Percentiles rank a stretch among this genome's conserved stretches.
Conservation (phyloP, 2,113 vertebrate species). For the Malurus alboscapulatus region DNA sequence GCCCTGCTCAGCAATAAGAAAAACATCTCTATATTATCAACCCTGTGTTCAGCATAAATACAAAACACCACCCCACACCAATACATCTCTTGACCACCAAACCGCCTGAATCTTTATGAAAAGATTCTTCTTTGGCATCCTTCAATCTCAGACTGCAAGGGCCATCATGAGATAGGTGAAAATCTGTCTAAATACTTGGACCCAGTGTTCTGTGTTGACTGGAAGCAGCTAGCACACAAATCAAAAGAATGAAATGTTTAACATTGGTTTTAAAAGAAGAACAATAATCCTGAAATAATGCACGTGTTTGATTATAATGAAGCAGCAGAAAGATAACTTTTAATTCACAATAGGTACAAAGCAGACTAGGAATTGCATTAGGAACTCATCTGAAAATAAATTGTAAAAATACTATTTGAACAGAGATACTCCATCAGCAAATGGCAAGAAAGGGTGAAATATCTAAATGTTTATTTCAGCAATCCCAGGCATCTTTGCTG, state of each 20-base stretch:
- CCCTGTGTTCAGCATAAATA: background rate
- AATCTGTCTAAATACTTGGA: background rate
- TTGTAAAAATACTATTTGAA: background rate
- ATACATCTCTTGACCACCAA: background rate
- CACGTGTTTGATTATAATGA: background rate
- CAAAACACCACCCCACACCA: background rate
- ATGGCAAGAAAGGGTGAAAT: background rate
- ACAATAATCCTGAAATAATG: background rate
- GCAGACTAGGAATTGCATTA: background rate
- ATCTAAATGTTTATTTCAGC: background rate
- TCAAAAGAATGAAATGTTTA: background rate
- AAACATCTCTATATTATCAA: background rate
- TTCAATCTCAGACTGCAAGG: background rate
- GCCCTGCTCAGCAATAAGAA: background rate
- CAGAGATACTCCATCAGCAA: background rate
- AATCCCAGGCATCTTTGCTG: background rate
- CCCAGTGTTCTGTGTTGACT: background rate
- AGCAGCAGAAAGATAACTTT: background rate
- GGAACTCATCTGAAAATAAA: background rate
- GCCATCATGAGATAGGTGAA: background rate
- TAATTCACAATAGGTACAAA: background rate
- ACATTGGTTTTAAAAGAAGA: background rate
- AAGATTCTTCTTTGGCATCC: background rate
- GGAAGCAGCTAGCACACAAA: background rate
- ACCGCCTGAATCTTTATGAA: background rate